phyloP scores from a whole-genome alignment of 2,797 vertebrate species.

The Phataginus tricuspis region DNA sequence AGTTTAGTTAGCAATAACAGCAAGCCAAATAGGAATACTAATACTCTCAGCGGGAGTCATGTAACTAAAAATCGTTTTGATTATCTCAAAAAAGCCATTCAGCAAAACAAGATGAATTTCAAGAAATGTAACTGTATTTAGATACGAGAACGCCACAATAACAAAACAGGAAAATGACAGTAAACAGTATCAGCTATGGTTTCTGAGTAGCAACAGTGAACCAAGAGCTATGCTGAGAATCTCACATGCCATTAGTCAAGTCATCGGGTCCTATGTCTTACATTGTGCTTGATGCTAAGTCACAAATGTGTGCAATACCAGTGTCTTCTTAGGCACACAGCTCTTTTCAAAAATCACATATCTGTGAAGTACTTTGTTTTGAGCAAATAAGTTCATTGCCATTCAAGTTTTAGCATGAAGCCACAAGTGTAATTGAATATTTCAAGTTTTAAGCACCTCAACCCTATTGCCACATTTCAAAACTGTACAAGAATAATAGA shows the following conservation, averaged over 20 bases:
- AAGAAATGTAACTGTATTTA: neutral
- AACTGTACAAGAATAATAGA: neutral
- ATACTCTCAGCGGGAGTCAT: neutral
- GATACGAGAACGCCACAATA: neutral
- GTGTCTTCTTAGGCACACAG: neutral
- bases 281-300: neutral
- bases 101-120: slow-evolving; percentile 29
- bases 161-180: neutral
- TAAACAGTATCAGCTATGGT: neutral
- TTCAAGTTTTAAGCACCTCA: neutral
- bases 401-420: slow-evolving; percentile 18
- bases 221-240: neutral
- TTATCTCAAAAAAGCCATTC: neutral
- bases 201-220: neutral
- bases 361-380: slow-evolving; percentile 16
- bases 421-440: neutral
- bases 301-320: slow-evolving; percentile 23
- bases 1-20: neutral
- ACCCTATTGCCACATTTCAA: neutral
- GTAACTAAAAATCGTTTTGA: neutral
- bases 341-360: slow-evolving; percentile 8
- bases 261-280: neutral
- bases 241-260: neutral
- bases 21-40: neutral
- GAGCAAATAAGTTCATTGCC: slow-evolving; percentile 28